A percentile compares a stretch with the other conserved stretches of the same genome.
These are phyloP conservation scores for Philhelius pedissequus DNA, from an alignment of 2,888 invertebrate species.

Conservation along the genomic window DNA sequence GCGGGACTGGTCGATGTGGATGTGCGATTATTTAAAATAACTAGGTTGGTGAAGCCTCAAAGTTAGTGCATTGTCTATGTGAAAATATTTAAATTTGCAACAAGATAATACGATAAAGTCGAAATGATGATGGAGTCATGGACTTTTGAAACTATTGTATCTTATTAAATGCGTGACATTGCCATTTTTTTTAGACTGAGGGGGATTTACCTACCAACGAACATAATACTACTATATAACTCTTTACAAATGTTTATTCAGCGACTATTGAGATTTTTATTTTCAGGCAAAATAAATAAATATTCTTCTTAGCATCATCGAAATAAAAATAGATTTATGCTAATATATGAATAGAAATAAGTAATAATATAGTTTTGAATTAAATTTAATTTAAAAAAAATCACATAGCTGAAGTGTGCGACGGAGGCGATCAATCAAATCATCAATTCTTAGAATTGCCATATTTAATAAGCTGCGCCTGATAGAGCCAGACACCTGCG, in stretches of 20 bases:
- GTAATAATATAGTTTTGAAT: not conserved
- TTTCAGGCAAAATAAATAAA: not conserved
- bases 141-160: constrained; percentile 1
- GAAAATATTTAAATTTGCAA: constrained; percentile 53
- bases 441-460: constrained; percentile 10
- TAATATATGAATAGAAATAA: not conserved
- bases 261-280: constrained; percentile 15
- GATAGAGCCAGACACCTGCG: not conserved
- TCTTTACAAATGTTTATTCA: constrained; percentile 21
- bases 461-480: not conserved
- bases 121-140: not conserved
- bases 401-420: not conserved
- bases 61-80: not conserved
- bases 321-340: not conserved
- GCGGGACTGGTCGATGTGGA: not conserved
- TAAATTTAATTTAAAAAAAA: not conserved
- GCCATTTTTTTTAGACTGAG: not conserved
- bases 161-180: constrained; percentile 2
- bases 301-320: not conserved
- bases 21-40: not conserved
- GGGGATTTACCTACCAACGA: not conserved
- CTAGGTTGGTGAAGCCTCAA: constrained; percentile 28
- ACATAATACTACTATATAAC: too few relatives aligned
- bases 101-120: constrained; percentile 30
- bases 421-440: constrained; percentile 2